Base-by-base conservation (phyloP, 2,113 vertebrate species). In the Hassar affinis region DNA sequence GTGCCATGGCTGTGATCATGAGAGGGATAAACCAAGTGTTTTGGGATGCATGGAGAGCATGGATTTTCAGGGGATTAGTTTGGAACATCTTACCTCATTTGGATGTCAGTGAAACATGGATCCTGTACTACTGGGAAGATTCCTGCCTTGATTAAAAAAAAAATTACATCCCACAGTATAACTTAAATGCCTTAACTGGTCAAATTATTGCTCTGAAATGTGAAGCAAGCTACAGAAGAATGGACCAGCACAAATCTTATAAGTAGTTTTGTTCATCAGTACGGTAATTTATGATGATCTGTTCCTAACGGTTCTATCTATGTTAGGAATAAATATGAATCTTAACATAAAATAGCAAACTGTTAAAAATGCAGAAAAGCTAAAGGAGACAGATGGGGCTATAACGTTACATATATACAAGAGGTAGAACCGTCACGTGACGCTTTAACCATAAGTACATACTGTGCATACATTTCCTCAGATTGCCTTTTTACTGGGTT, bases 21-120 rank as follows among this genome's bases (percentile, higher is more conserved):
- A 35, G 42, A 71, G 42, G 42, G 62, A 86, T 81, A 83, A 62
- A 81, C 56, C 27, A 22, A 71, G 52, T 25, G 62, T 74, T 83
- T 62, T 4, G 74, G 62, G 61, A 74, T 77, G 59, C n/a, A 82
- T 45, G 25, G 4, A 56, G 38, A 77, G 17, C 6, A 77, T 14
- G 18, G 49, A 35, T 77, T 76, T 75, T 76, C 33, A 56, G 18
- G 35, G 51, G 74, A 54, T 56, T 77, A 17, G n/a, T 33, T 76
- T 54, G 27, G 72, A 76, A 76, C 27, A 47, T 33, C 49, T 76
- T 76, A 52, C 49, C 56, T 62, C 49, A 35, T 57, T 47, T 45
- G 56, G 30, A 8, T 42, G 49, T 80, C 47, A 51, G 47, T 38
- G 27, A 33, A 52, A 64, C 57, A 45, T 62, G 61, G 47, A 68